Conservation (phyloP, 1,140 invertebrate species). For the Bombyx mandarina region DNA sequence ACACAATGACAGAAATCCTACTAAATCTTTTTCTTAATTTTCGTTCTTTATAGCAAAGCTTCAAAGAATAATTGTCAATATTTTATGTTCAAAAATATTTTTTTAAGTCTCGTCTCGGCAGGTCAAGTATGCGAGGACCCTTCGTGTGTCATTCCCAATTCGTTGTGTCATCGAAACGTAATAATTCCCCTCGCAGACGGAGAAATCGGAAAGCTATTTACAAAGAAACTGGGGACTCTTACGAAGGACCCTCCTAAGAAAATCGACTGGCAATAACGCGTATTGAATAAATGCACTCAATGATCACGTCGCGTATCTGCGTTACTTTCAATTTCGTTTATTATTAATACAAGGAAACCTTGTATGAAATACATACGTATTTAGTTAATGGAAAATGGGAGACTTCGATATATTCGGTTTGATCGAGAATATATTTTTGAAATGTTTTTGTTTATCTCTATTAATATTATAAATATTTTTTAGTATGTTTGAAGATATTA, state of each 20-base stretch:
- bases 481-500: too few species aligned
- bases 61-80: conserved; percentile 6
- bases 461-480: too few species aligned
- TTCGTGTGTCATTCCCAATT: conserved; percentile 50
- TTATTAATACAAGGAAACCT: not conserved
- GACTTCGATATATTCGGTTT: too few species aligned
- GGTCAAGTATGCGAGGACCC: conserved; percentile 21
- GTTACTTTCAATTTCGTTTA: not conserved
- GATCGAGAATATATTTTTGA: too few species aligned
- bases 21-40: too few species aligned
- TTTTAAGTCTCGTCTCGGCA: conserved; percentile 5
- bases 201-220: conserved; percentile 56
- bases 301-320: not conserved
- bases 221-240: conserved; percentile 37
- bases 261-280: conserved; percentile 35
- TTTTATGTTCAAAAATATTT: not conserved
- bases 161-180: conserved; percentile 66
- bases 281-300: conserved; percentile 23
- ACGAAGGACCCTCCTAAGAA: conserved; percentile 34
- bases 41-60: not conserved
- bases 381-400: too few species aligned
- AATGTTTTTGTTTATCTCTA: too few species aligned
- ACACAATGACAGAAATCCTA: too few species aligned
- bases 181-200: conserved; percentile 48
- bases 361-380: too few species aligned